Evolutionary conservation across 2,888 invertebrate genomes (phyloP), one percentile per base, ranked within the genome.

Genomic region (Leptinotarsa peninsularis): DNA sequence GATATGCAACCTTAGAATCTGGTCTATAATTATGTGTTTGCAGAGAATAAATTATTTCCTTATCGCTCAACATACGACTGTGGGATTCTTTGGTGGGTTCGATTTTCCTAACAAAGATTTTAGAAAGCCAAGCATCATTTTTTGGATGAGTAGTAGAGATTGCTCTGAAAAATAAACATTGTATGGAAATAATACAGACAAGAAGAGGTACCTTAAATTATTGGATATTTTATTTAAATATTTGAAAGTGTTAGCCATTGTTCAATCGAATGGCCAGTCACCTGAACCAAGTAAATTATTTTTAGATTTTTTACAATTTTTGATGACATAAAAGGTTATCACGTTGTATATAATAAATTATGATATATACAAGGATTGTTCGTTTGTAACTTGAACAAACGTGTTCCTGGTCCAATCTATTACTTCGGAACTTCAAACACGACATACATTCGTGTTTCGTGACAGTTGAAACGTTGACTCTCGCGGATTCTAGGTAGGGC

Each of bases 11-110:
- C 89, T 94, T 93, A 67, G 93, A 94, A 89, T 97, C 97, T 56
- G 98, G 96, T 85, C 96, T 93, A 82, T 98, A 95, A 88, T 97
- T 96, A 89, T 98, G 98, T 79, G 98, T 98, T 87, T 98, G 96
- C 76, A 99, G 91, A 79, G 98, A 97, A 89, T 97, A 99, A 84
- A 99, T 95, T 75, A 95, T 93, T 89, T 98, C 98, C 89, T 98
- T 98, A 89, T 97, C 97, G 84, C 98, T 97, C 67, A 99, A 91
- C 94, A 98, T 96, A 80, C 97, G 94, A 85, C 98, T 98, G 89
- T 99, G 99, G 4, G 98, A 95, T 87, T 98, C 97, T 88, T 97
- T 97, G 2, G 97, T 96, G 5, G 97, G 96, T 87, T 98, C 97
- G 86, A 98, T 96, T 88, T 94, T 95, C 78, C 97, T 91, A 63